Conservation (phyloP, 2,888 invertebrate species). For the Luffia ferchaultella region DNA sequence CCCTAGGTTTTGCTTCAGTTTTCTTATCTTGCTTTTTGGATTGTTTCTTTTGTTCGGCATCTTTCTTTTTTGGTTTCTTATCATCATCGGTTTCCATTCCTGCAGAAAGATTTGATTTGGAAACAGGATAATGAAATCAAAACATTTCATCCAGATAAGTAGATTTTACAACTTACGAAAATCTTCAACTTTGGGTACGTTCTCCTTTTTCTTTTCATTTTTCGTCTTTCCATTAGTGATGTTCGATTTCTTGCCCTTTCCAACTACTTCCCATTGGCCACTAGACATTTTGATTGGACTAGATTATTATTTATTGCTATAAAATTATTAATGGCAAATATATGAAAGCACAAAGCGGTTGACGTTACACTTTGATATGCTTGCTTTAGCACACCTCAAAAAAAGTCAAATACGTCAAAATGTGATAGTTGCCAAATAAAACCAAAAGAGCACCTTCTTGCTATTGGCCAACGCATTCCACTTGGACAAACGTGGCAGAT, state of each 20-base stretch:
- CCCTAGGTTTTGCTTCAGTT: slow-evolving; percentile 67
- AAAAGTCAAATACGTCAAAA: slow-evolving; percentile 45
- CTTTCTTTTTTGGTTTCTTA: slow-evolving; percentile 37
- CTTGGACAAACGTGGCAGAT: slow-evolving; percentile 54
- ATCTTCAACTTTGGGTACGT: slow-evolving; percentile 74
- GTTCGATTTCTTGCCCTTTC: slow-evolving; percentile 71
- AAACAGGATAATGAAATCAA: slow-evolving; percentile 70
- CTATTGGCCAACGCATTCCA: slow-evolving; percentile 50
- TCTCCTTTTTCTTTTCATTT: slow-evolving; percentile 71
- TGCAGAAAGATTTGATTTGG: slow-evolving; percentile 72
- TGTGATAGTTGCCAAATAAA: not conserved
- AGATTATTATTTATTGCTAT: not conserved
- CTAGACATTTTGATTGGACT: slow-evolving; percentile 38
- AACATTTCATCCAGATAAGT: slow-evolving; percentile 11
- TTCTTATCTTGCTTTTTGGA: slow-evolving; percentile 49
- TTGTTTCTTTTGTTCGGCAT: slow-evolving; percentile 38
- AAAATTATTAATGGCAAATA: not conserved
- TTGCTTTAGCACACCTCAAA: slow-evolving; percentile 43
- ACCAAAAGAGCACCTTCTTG: slow-evolving; percentile 8
- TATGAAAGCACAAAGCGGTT: slow-evolving; percentile 1
- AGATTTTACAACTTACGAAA: slow-evolving; percentile 67
- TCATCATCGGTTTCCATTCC: slow-evolving; percentile 67
- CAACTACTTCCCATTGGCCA: slow-evolving; percentile 77
- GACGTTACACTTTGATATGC: slow-evolving; percentile 26
- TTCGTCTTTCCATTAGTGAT: slow-evolving; percentile 59